Evolutionary conservation across 2,113 vertebrate genomes (phyloP).

Genomic region (Holacanthus passer): DNA sequence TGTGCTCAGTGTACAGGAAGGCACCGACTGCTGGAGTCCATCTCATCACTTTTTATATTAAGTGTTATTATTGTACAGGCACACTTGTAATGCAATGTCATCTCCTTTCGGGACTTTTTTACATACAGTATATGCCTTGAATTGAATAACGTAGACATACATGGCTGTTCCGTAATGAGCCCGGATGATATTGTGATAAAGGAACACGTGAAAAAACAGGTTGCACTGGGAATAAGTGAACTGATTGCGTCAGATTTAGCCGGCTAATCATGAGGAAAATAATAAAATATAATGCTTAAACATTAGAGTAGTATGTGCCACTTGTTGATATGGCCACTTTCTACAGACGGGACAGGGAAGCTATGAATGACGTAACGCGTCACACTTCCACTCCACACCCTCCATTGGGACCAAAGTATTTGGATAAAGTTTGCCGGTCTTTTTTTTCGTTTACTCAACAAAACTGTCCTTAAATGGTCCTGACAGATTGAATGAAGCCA

Average conservation of each 20-base stretch:
- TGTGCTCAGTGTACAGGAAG: neutral
- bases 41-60: neutral
- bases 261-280: too few species aligned
- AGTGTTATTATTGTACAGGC: neutral
- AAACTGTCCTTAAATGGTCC: neutral
- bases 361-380: constrained; percentile 77
- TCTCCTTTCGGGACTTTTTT: neutral
- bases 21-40: neutral
- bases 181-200: neutral
- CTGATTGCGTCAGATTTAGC: neutral
- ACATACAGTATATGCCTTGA: neutral
- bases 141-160: neutral
- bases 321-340: constrained; percentile 46
- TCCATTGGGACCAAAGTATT: constrained; percentile 49
- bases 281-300: too few species aligned
- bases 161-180: neutral
- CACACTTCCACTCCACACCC: constrained; percentile 75
- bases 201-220: neutral
- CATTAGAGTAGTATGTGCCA: neutral
- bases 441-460: neutral
- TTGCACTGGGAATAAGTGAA: neutral
- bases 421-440: constrained; percentile 19
- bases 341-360: constrained; percentile 37
- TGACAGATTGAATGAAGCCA: neutral
- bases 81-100: neutral